Base-by-base conservation (phyloP, 2,113 vertebrate genomes). In the Nipponia nippon region DNA sequence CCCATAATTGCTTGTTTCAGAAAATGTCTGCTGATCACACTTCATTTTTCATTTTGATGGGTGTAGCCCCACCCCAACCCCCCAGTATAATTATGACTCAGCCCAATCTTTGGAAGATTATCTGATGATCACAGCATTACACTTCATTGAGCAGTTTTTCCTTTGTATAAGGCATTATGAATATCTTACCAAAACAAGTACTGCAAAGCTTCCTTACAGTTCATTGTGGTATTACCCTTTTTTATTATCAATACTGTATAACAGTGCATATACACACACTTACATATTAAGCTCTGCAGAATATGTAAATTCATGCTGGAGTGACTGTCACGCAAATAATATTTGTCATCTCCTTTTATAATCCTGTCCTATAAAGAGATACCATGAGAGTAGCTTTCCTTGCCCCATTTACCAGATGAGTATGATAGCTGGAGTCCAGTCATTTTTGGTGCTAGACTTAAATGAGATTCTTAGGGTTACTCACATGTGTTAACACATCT, bases 341-440 rank as follows among this genome's bases (percentile, higher is more conserved):
- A 65, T 87, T 90, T 72, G 26, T 91, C 61, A 79, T 75, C 53
- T 75, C 32, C 34, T 89, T 93, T 93, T 88, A 65, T 78, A 75
- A 65, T 55, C 44, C 63, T 85, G 38, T 87, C 34, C 30, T 52
- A 6, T 78, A 83, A 91, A 94, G 32, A 84, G 52, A 44, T 26
- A 78, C 18, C 30, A 23, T 62, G 26, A 69, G 40, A 84, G 61
- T 75, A 85, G 61, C 49, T 96, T 86, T 94, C 58, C 47, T 83
- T 94, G 85, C 75, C 88, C 66, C 82, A 81, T 96, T 97, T 95
- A 61, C 42, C 67, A 91, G 42, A 78, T 61, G 46, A 94, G 15
- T 77, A 10, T 71, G 47, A 78, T 87, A 87, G 21, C 58, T 75
- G 15, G n/a, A 90, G 69, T 91, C 76, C 61, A 69, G 72, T 89